Percentiles rank a stretch among this genome's conserved stretches.
Conservation (phyloP, 1,140 invertebrate genomes). For the Monomorium pharaonis region DNA sequence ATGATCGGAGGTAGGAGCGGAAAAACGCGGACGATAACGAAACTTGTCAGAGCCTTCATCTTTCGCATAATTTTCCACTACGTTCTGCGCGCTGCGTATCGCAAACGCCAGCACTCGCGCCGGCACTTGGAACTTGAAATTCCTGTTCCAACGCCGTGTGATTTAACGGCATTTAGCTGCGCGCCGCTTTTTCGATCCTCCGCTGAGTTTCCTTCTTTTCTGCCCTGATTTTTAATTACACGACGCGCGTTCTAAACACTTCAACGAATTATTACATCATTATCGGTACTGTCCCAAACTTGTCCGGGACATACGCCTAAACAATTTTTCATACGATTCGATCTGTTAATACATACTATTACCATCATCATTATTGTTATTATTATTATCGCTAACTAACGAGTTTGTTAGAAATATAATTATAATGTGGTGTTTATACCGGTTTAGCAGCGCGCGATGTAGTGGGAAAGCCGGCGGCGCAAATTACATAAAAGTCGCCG, state of each 20-base stretch:
- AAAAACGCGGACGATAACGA: slow-evolving; percentile 46
- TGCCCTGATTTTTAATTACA: slow-evolving; percentile 25
- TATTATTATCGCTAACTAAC: slow-evolving; percentile 47
- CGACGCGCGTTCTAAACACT: neutral
- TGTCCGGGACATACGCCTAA: neutral
- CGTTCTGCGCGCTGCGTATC: neutral
- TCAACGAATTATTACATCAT: neutral
- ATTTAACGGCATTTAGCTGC: slow-evolving; percentile 56
- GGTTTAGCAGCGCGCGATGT: neutral
- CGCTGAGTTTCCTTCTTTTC: slow-evolving; percentile 4
- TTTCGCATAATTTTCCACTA: slow-evolving; percentile 34
- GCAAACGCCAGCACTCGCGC: slow-evolving; percentile 18
- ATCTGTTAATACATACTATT: slow-evolving; percentile 20
- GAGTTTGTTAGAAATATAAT: slow-evolving; percentile 41
- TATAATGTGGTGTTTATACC: slow-evolving; percentile 18
- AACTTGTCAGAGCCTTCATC: slow-evolving; percentile 49
- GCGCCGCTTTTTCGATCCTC: slow-evolving; percentile 52
- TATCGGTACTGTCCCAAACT: neutral
- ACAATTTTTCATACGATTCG: neutral
- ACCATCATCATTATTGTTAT: slow-evolving; percentile 38
- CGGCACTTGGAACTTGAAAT: slow-evolving; percentile 50
- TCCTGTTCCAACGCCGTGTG: slow-evolving; percentile 44
- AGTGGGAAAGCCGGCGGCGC: slow-evolving; percentile 34
- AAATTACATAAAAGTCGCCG: slow-evolving; percentile 63
- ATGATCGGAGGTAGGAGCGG: slow-evolving; percentile 10